Base-by-base conservation (phyloP, 1,140 invertebrate species). In the Portunus trituberculatus region DNA sequence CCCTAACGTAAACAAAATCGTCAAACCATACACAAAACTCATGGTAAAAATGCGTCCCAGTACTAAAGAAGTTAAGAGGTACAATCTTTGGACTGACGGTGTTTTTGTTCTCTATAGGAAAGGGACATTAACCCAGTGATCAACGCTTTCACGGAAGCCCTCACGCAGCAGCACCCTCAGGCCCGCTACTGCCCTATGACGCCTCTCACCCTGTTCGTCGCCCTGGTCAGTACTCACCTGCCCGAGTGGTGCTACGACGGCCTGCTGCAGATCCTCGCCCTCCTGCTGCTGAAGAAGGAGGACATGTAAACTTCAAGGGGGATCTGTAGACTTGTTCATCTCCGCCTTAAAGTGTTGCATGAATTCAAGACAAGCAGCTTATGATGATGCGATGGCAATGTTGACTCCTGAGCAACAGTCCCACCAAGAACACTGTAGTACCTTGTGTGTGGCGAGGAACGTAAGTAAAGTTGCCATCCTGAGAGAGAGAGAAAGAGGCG, bases 51-150 rank as follows among this genome's bases (percentile, higher is more conserved):
- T n/a, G n/a, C n/a, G n/a, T n/a, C n/a, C n/a, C n/a, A n/a, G n/a
- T n/a, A n/a, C n/a, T n/a, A n/a, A n/a, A n/a, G n/a, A n/a, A n/a
- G n/a, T n/a, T n/a, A n/a, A n/a, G n/a, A 10, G 52, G 8, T 20
- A 59, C 52, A 4, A 14, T 59, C 52, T 59, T 10, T 59, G 52
- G 52, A 59, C 39, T n/a, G 32, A 32, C 86, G 4, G 14, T 32
- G 14, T 87, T 39, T 8, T 48, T 92, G 52, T 76, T 0, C 93
- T 20, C 52, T 28, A n/a, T 52, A 94, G 93, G 93, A 87, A 6
- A 52, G 87, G 10, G 93, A 94, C 93, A 94, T 94, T 52, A 94
- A 67, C 46, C 93, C 93, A 28, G 93, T 94, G 46, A 88, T 94
- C 28, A 90, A 76, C 59, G 93, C 93, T 14, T 39, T 94, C 4